Evolutionary conservation across 2,113 vertebrate species (phyloP).

Genomic region (Silurus meridionalis): DNA sequence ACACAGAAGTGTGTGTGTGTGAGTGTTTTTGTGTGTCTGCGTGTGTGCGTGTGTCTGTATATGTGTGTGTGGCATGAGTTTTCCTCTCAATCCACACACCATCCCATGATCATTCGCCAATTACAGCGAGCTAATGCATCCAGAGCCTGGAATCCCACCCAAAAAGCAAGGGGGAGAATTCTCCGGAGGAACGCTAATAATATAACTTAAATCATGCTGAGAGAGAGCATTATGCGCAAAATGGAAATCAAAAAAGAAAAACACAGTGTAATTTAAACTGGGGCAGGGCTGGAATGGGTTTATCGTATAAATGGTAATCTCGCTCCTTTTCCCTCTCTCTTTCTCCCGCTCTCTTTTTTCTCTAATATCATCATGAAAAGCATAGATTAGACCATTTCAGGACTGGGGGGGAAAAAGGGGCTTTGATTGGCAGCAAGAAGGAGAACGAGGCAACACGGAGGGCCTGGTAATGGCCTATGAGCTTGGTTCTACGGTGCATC

Average conservation of each 20-base stretch:
- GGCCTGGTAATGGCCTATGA: slow-evolving; percentile 6
- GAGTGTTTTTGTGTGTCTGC: slow-evolving; percentile 28
- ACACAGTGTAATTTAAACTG: slow-evolving; percentile 64
- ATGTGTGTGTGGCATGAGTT: slow-evolving; percentile 31
- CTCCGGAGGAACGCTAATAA: slow-evolving; percentile 65
- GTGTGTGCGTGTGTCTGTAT: slow-evolving; percentile 37
- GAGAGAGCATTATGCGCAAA: slow-evolving; percentile 64
- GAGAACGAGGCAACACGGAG: slow-evolving; percentile 35
- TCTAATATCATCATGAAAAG: slow-evolving; percentile 48
- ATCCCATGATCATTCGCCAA: slow-evolving; percentile 62
- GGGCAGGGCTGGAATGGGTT: slow-evolving; percentile 58
- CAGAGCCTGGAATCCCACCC: slow-evolving; percentile 59
- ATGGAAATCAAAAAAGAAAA: slow-evolving; percentile 63
- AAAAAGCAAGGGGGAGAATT: slow-evolving; percentile 51
- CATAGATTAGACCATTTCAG: slow-evolving; percentile 49
- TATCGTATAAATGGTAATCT: slow-evolving; percentile 57
- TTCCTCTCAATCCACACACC: slow-evolving; percentile 55
- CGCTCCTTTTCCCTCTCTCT: slow-evolving; percentile 27
- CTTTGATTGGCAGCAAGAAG: slow-evolving; percentile 45
- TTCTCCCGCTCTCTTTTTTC: slow-evolving; percentile 37
- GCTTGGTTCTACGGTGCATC: slow-evolving; percentile 21
- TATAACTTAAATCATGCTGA: slow-evolving; percentile 67
- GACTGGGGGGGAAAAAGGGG: slow-evolving; percentile 33
- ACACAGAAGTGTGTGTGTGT: slow-evolving; percentile 18
- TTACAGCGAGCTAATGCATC: slow-evolving; percentile 63